phyloP scores from a whole-genome alignment of 2,113 vertebrate species.

The Vidua macroura region DNA sequence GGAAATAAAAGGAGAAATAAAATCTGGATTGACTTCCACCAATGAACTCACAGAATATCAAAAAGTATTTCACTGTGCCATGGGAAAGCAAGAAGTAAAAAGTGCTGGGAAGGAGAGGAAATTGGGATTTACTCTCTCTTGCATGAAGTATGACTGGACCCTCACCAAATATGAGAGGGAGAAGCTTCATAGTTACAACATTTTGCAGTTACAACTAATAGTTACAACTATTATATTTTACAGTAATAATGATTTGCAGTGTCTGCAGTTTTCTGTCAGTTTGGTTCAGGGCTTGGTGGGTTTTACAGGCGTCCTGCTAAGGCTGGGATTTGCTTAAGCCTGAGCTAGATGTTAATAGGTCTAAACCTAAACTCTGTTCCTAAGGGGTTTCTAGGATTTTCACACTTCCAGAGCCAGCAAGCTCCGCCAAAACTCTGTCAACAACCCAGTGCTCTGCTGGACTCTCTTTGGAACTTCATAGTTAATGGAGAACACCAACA shows the following conservation, averaged over 20 bases:
- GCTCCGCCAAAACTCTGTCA: background rate
- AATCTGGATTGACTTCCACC: background rate
- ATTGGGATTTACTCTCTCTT: background rate
- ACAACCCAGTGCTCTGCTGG: background rate
- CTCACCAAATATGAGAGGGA: background rate
- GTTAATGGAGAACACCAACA: background rate
- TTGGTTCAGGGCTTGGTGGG: background rate
- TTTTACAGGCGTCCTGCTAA: background rate
- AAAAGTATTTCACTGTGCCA: background rate
- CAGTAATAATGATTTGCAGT: rapidly evolving
- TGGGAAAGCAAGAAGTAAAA: background rate
- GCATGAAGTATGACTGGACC: background rate
- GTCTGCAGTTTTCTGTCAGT: background rate
- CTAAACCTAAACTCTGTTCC: background rate
- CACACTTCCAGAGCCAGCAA: background rate
- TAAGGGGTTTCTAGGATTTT: background rate
- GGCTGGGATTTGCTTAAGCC: background rate
- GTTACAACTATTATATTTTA: rapidly evolving
- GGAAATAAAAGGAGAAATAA: background rate
- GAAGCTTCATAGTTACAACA: background rate
- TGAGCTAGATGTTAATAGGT: background rate
- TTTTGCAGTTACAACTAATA: background rate
- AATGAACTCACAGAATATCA: background rate
- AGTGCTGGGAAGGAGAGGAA: background rate
- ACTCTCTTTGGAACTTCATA: background rate